Base-by-base conservation (phyloP, 2,888 invertebrate genomes). In the Coleophora deauratella region DNA sequence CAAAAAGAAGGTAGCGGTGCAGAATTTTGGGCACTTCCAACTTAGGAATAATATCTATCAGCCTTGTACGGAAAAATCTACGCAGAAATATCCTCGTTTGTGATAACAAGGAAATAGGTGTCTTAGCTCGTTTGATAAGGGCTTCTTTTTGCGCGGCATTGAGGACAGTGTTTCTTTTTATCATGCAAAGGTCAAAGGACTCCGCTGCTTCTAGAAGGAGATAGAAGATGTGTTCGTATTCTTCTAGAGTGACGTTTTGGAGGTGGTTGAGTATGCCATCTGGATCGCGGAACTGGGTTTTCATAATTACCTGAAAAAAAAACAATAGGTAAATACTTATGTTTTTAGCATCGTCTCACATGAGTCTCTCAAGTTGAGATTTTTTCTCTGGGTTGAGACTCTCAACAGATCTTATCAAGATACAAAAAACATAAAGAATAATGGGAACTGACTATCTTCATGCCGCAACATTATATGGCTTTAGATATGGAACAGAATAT, bases 241-340 rank as follows among this genome's bases (percentile, higher is more conserved):
- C 76, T 13, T 72, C 67, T 1, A 77, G 53, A 1, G 86, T 81
- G 0, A 90, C 86, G 66, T 93, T 91, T 52, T 92, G 91, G 9
- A 95, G 87, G 27, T 91, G 92, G 66, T 94, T 94, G 4, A 96
- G 81, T 41, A 95, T 90, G 30, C 95, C 95, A 61, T 93, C 92
- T 0, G 94, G 94, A 62, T 95, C 93, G 43, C 94, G 88, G 64
- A 92, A 93, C 54, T 94, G 94, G 8, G 93, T 93, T 72, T 93
- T 93, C 87, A 94, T 91, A 12, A 93, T 91, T 0, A 93, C 93
- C 90, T 90, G 68, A 33, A 35, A 38, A 15, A 31, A 10, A 14
- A n/a, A n/a, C n/a, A n/a, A n/a, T n/a, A n/a, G n/a, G n/a, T n/a
- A n/a, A n/a, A n/a, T n/a, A n/a, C n/a, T n/a, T n/a, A n/a, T n/a